Base-by-base conservation (phyloP, 2,888 invertebrate species). In the Brenthis daphne region DNA sequence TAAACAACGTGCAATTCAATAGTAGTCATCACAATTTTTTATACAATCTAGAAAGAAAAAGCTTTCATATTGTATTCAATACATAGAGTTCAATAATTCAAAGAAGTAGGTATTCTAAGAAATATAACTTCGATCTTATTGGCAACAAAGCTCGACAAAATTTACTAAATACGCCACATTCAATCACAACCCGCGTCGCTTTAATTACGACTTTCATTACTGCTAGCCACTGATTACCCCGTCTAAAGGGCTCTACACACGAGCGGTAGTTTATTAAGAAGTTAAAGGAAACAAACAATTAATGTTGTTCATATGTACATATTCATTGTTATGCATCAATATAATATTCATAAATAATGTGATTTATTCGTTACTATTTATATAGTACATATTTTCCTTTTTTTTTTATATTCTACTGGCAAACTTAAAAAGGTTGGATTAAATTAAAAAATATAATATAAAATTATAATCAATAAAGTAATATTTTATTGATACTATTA, bases 171-270 rank as follows among this genome's bases (percentile, higher is more conserved):
- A 67, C 55, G 56, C 63, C 74, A 69, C 73, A 75, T 78, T 77
- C 76, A 79, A 78, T 77, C 76, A 74, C 75, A 74, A 61, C 72
- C 67, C 63, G 69, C 60, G 72, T 72, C 74, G 74, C 81, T 82
- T 85, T 85, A 84, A 85, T 85, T 85, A 84, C 82, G 72, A 75
- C 80, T 71, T 70, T 73, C 82, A 82, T 81, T 81, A 81, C 80
- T 80, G 77, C 73, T 78, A 78, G 79, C 73, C 72, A 68, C 80
- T 81, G 80, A 83, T 85, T 82, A 83, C 81, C 76, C 74, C 43
- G 57, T 54, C 47, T 73, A 69, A 76, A 70, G 70, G 58, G 33
- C 54, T 47, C 65, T 67, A 67, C 73, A 73, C 57, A 74, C 73
- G 57, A 54, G 6, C 47, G 47, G 58, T 57, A 66, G 56, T 68